Conservation (phyloP, 53 echinoderm and acorn worm genomes). For the Mesocentrotus franciscanus region DNA sequence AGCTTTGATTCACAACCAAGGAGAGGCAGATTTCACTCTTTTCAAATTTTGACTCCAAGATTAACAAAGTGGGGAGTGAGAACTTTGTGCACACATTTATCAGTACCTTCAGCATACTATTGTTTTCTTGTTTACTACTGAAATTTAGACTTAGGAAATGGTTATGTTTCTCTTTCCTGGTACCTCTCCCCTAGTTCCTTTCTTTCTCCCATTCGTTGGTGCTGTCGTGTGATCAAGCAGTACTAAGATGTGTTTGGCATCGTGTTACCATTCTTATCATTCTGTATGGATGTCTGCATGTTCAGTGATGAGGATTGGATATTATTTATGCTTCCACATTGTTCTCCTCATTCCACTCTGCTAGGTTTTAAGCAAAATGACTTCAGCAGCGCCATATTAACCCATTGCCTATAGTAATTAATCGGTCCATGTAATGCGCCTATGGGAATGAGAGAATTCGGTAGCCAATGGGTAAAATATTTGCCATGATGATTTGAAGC, state of each 20-base stretch:
- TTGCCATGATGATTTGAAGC: constrained; percentile 29
- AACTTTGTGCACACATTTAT: constrained; percentile 36
- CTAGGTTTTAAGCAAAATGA: not conserved
- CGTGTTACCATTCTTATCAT: constrained; percentile 41
- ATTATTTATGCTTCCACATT: constrained; percentile 40
- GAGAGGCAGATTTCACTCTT: not conserved
- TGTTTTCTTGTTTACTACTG: constrained; percentile 36
- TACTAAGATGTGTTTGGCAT: constrained; percentile 38
- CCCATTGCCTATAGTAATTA: too few relatives aligned
- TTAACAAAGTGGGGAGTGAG: not conserved
- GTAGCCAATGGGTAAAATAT: not conserved
- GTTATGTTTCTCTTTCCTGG: constrained; percentile 20
- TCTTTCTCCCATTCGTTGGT: constrained; percentile 41
- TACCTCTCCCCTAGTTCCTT: not conserved
- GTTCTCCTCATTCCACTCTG: constrained; percentile 43
- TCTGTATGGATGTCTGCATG: not conserved
- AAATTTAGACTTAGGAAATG: constrained; percentile 42
- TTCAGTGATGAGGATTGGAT: constrained; percentile 31
- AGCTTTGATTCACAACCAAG: not conserved
- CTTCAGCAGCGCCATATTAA: not conserved
- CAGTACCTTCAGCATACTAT: constrained; percentile 21
- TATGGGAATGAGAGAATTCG: too few relatives aligned
- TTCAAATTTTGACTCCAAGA: not conserved
- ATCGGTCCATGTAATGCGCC: too few relatives aligned
- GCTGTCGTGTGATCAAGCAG: constrained; percentile 54